Conservation (phyloP, 2,113 vertebrate species). For the Agelaius phoeniceus region DNA sequence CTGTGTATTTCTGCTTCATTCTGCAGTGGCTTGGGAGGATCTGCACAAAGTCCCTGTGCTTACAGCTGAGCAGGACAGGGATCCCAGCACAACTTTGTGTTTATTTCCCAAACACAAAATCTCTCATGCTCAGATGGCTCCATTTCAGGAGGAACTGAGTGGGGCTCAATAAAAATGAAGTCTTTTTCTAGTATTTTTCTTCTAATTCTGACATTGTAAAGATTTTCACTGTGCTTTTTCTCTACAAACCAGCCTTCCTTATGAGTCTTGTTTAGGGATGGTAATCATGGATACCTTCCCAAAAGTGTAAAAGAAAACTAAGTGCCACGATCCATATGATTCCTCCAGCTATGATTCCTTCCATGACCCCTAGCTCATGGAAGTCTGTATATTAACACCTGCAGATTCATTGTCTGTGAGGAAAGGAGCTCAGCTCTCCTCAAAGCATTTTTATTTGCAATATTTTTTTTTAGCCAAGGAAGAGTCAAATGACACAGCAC, state of each 20-base stretch:
- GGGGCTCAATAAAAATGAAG: not conserved
- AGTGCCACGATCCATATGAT: not conserved
- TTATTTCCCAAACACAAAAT: not conserved
- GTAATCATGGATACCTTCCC: not conserved
- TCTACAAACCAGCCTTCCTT: not conserved
- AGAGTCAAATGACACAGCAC: not conserved
- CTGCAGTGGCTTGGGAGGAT: not conserved
- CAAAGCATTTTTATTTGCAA: not conserved
- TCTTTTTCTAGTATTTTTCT: not conserved
- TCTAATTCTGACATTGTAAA: not conserved
- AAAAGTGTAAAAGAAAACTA: not conserved
- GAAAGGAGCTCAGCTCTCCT: not conserved
- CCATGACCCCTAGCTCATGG: not conserved
- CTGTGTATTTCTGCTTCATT: not conserved
- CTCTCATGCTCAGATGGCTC: not conserved
- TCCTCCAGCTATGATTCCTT: not conserved
- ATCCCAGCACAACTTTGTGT: not conserved
- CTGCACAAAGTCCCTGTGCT: not conserved
- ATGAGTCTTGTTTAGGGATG: not conserved
- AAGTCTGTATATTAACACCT: not conserved
- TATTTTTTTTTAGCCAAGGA: not conserved
- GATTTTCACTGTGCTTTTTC: not conserved
- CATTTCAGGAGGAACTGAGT: not conserved
- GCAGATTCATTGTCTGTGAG: fast-evolving
- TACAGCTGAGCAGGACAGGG: not conserved